These are phyloP conservation scores for Diabrotica balteata DNA, from an alignment of 2,888 invertebrate species.

Conservation along the genomic window DNA sequence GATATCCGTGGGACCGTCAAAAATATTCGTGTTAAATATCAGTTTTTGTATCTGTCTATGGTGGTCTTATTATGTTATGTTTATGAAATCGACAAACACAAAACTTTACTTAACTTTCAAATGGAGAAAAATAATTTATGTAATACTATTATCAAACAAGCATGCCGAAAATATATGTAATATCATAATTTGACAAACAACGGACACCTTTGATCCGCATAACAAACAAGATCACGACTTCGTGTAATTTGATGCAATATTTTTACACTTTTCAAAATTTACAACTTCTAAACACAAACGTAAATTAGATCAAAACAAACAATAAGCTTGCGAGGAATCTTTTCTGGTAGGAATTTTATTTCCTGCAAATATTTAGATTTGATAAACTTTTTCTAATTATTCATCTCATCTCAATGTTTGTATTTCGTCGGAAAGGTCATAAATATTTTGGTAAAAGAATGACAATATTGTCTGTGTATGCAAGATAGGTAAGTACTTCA, in stretches of 20 bases:
- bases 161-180: too few species aligned
- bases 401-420: constrained; percentile 1
- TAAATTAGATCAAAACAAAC: too few species aligned
- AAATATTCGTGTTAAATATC: too few species aligned
- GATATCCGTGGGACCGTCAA: too few species aligned
- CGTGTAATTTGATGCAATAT: constrained; percentile 2
- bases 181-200: too few species aligned
- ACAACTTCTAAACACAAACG: not conserved
- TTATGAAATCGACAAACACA: too few species aligned
- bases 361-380: constrained; percentile 18
- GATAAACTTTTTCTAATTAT: constrained; percentile 17
- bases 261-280: constrained; percentile 2
- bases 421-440: constrained; percentile 13
- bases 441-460: constrained; percentile 8
- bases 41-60: too few species aligned
- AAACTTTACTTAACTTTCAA: too few species aligned
- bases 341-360: constrained; percentile 1
- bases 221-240: constrained; percentile 2
- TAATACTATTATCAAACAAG: too few species aligned
- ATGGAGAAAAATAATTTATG: too few species aligned
- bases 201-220: constrained; percentile 6
- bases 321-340: constrained; percentile 1
- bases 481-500: not conserved
- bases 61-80: too few species aligned
- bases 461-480: constrained; percentile 6